Base-by-base conservation (phyloP, 30 jellyfish, hydroid and myxozoan genomes). In the Cassiopea xamachana region DNA sequence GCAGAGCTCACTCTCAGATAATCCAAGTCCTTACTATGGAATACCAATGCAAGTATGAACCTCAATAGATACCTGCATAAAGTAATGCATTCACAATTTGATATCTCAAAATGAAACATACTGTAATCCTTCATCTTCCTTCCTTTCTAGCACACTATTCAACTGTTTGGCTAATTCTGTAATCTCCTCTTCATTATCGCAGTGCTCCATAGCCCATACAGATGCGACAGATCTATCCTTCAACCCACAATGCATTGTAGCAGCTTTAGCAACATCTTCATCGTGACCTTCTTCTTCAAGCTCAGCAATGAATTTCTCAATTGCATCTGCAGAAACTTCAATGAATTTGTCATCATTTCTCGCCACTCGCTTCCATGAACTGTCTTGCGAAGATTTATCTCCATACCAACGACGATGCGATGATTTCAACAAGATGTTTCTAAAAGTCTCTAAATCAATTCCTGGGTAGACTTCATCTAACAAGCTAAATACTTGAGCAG, bases 221-320 rank as follows among this genome's bases (percentile, higher is more conserved):
- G 70, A 58, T 17, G 96, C 83, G 58, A 60, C 72, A 4, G 79
- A 46, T 19, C 58, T 75, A 17, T 81, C 87, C 3, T 39, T 49
- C 13, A 75, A 58, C 44, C 86, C 86, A 77, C 92, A 79, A 3
- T 87, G 68, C 89, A 92, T 61, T 46, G 78, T 48, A 2, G 96
- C 92, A 46, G 98, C 98, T 61, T 80, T 86, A 0, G 96, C 95
- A 64, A 86, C 96, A 83, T 92, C 88, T 49, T 86, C 92, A 45
- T 83, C 95, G 6, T 75, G 73, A 18, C 73, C 90, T 1, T 81
- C 79, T 68, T 75, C 84, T 86, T 83, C 93, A 1, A 92, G 59
- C 0, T 59, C 69, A 7, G 59, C 48, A 73, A 92, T 72, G 71
- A 86, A 80, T 14, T 62, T 78, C 19, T 68, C 77, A 1, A 92